These are phyloP conservation scores for Euclidia mi DNA, from an alignment of 2,888 invertebrate species.

Conservation along the genomic window DNA sequence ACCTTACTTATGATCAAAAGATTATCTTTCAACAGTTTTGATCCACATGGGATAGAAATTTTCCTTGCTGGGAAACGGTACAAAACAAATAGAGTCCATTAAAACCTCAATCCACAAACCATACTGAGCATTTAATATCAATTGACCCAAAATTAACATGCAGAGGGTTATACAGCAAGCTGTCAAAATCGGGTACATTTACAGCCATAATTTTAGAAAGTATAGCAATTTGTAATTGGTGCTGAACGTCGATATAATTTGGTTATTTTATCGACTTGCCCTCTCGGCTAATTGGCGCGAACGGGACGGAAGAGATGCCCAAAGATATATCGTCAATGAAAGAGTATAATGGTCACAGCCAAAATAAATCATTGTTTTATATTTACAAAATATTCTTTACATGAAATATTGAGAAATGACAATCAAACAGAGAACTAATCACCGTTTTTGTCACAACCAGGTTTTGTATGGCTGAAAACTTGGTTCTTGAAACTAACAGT, in stretches of 20 bases:
- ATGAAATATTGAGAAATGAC: too few relatives aligned
- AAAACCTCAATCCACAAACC: slow-evolving; percentile 1
- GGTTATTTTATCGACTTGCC: slow-evolving; percentile 74
- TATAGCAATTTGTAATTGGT: slow-evolving; percentile 40
- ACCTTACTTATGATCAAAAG: too few relatives aligned
- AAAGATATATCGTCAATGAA: slow-evolving; percentile 36
- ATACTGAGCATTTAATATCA: not conserved
- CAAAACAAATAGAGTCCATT: not conserved
- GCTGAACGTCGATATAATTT: slow-evolving; percentile 68
- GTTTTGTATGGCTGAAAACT: too few relatives aligned
- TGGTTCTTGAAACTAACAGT: too few relatives aligned
- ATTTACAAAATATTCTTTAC: too few relatives aligned
- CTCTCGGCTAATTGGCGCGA: slow-evolving; percentile 72
- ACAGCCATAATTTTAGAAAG: slow-evolving; percentile 24
- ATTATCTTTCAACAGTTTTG: too few relatives aligned
- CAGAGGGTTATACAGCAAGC: not conserved
- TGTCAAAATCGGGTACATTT: not conserved
- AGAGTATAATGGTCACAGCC: slow-evolving; percentile 15
- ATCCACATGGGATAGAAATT: too few relatives aligned
- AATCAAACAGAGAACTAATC: too few relatives aligned
- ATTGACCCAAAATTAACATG: slow-evolving; percentile 10
- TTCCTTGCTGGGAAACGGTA: too few relatives aligned
- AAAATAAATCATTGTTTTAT: too few relatives aligned
- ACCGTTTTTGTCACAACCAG: too few relatives aligned
- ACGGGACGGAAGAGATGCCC: slow-evolving; percentile 62